A percentile compares a stretch with the other conserved stretches of the same genome.
Evolutionary conservation across 2,797 vertebrate species (phyloP).

Genomic region (Clarias platycephalus): DNA sequence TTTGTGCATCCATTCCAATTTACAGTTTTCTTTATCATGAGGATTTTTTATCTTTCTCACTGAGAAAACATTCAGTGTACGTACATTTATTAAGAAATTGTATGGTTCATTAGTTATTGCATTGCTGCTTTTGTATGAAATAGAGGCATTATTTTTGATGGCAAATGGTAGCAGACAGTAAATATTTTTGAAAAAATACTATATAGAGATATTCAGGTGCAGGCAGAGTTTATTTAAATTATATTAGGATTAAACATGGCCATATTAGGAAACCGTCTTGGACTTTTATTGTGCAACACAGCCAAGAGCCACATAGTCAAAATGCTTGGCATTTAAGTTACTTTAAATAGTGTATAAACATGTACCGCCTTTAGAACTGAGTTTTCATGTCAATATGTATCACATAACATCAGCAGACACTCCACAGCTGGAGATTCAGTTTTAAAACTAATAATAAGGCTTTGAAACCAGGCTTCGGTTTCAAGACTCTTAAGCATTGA

Average conservation of each 20-base stretch:
- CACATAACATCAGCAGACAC: constrained; percentile 38
- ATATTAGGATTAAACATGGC: constrained; percentile 4
- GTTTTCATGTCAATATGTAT: constrained; percentile 31
- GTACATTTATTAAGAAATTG: constrained; percentile 4
- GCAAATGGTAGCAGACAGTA: constrained; percentile 4
- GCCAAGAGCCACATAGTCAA: constrained; percentile 16
- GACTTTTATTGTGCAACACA: constrained; percentile 1
- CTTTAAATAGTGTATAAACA: constrained; percentile 41
- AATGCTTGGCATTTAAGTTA: constrained; percentile 35
- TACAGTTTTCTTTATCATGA: constrained; percentile 14
- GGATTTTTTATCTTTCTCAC: constrained; percentile 16
- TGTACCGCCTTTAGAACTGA: constrained; percentile 34
- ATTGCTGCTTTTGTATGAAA: constrained; percentile 42
- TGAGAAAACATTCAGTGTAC: neutral
- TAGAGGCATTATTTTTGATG: constrained; percentile 27
- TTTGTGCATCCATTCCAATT: constrained; percentile 14
- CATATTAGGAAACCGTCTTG: neutral
- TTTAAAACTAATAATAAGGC: constrained; percentile 45
- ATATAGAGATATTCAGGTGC: constrained; percentile 13
- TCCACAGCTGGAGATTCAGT: constrained; percentile 39
- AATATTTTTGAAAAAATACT: neutral
- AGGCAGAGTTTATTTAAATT: constrained; percentile 34
- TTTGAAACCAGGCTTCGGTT: constrained; percentile 44
- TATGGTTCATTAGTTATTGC: constrained; percentile 18
- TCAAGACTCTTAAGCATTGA: constrained; percentile 41